A percentile compares a stretch with the other conserved stretches of the same genome.
Evolutionary conservation across 2,113 vertebrate genomes (phyloP).

Genomic region (Myotis davidii): DNA sequence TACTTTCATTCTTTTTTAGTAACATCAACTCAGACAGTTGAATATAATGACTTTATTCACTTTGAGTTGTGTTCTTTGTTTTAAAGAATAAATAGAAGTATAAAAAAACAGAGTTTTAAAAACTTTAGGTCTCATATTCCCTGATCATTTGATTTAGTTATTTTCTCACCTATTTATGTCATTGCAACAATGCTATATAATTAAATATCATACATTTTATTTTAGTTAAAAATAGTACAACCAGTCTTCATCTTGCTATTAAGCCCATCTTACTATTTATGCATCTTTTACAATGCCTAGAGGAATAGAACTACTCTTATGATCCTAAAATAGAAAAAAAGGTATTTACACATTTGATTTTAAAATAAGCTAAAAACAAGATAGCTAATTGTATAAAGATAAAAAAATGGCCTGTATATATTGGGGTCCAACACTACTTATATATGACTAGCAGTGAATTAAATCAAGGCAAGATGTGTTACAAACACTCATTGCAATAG

Average conservation of each 20-base stretch:
- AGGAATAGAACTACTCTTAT: neutral
- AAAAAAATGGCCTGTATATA: neutral
- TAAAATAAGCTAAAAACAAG: neutral
- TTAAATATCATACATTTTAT: neutral
- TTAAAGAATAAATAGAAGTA: neutral
- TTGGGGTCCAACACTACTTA: neutral
- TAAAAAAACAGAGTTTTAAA: neutral
- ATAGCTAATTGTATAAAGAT: neutral
- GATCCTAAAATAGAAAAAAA: neutral
- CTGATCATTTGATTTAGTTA: neutral
- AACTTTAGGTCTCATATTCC: neutral
- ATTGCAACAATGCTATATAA: neutral
- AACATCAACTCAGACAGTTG: neutral
- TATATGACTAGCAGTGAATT: neutral
- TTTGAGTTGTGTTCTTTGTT: neutral
- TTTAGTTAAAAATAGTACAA: constrained; percentile 18
- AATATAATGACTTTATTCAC: neutral
- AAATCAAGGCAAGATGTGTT: neutral
- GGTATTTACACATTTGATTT: neutral
- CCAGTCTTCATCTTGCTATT: neutral
- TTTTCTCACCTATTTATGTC: neutral
- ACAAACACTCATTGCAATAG: neutral
- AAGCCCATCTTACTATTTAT: neutral
- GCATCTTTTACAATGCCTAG: neutral
- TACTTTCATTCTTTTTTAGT: neutral